Percentiles rank a stretch among this genome's conserved stretches.
Conservation (phyloP, 2,113 vertebrate genomes). For the Oryctolagus cuniculus region DNA sequence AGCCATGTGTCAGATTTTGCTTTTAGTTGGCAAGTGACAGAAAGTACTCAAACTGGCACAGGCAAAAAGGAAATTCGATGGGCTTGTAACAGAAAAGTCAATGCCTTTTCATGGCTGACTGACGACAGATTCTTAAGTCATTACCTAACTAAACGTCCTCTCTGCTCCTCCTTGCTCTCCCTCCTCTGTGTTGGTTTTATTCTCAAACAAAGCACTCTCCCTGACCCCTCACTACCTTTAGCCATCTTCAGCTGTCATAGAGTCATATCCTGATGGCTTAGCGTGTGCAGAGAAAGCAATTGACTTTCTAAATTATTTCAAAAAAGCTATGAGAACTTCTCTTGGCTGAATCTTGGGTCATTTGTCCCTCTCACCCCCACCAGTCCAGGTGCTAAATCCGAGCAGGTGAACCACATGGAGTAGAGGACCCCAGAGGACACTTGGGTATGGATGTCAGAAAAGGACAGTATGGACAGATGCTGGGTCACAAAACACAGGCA, state of each 20-base stretch:
- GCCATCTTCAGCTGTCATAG: not conserved
- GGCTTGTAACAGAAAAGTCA: not conserved
- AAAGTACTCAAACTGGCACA: constrained; percentile 18
- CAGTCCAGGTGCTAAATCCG: not conserved
- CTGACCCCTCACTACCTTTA: not conserved
- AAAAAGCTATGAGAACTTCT: not conserved
- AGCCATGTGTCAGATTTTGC: constrained; percentile 30
- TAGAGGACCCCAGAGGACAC: not conserved
- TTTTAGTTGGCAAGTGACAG: constrained; percentile 35
- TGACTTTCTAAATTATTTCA: not conserved
- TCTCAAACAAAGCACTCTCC: not conserved
- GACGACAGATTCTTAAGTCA: not conserved
- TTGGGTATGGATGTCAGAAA: not conserved
- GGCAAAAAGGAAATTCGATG: not conserved
- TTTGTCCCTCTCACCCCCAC: not conserved
- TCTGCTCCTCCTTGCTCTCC: not conserved
- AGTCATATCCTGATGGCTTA: not conserved
- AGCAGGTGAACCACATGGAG: not conserved
- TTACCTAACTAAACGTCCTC: not conserved
- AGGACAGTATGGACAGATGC: not conserved
- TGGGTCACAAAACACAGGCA: not conserved
- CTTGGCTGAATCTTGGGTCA: not conserved
- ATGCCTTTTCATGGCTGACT: not conserved
- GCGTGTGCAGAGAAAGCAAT: not conserved
- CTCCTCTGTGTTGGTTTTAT: not conserved